Conservation (phyloP, 2,113 vertebrate species). For the Varanus salvator region DNA sequence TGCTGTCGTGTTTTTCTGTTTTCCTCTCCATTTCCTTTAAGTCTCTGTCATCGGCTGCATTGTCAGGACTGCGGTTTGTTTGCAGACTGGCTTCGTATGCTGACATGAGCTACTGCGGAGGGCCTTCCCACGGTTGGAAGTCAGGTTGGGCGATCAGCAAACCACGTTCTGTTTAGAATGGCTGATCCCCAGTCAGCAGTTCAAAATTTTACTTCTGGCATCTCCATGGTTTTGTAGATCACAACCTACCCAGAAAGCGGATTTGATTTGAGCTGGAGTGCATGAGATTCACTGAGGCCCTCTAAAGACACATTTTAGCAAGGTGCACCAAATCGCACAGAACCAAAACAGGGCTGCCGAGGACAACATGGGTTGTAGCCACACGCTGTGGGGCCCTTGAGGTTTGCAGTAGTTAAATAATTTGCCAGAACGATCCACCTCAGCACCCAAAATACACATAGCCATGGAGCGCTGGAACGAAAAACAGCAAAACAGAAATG, state of each 20-base stretch:
- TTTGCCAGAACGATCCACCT: too few species aligned
- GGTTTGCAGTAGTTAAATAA: neutral
- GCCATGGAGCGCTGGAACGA: neutral
- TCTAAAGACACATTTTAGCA: neutral
- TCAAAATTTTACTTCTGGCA: too few species aligned
- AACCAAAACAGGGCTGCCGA: neutral
- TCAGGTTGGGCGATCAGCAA: too few species aligned
- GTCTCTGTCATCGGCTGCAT: neutral
- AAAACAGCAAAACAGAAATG: neutral
- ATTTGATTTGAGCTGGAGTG: neutral
- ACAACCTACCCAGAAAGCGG: neutral
- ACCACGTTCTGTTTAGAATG: too few species aligned
- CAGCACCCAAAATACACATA: neutral
- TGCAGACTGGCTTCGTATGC: too few species aligned
- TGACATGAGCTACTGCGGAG: too few species aligned
- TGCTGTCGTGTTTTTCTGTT: neutral
- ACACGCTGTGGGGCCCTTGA: neutral
- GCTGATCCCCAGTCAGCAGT: too few species aligned
- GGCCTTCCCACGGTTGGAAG: too few species aligned
- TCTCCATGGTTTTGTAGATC: too few species aligned
- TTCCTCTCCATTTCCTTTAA: neutral
- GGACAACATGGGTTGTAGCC: too few species aligned
- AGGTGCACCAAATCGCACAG: too few species aligned
- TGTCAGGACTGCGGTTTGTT: neutral
- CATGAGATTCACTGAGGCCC: neutral